A percentile compares a stretch with the other conserved stretches of the same genome.
Conservation (phyloP, 2,797 vertebrate species). For the Pteronotus mesoamericanus region DNA sequence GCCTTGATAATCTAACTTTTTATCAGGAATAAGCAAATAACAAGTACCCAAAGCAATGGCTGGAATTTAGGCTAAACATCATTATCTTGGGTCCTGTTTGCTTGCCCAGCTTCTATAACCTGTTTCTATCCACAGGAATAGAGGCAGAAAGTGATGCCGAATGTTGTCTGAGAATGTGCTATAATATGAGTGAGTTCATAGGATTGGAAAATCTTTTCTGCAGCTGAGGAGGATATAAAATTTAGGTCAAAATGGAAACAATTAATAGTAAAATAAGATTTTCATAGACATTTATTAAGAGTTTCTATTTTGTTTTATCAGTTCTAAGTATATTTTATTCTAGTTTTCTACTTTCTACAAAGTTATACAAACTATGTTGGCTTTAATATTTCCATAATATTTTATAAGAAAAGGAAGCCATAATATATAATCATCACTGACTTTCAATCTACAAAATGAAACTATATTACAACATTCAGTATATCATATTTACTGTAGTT, state of each 20-base stretch:
- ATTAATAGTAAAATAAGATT: neutral
- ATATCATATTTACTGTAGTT: neutral
- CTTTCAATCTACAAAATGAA: neutral
- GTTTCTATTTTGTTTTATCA: neutral
- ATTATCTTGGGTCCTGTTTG: neutral
- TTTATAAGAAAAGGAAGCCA: constrained; percentile 23
- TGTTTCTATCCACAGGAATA: neutral
- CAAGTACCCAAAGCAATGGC: neutral
- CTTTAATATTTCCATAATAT: neutral
- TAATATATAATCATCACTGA: neutral
- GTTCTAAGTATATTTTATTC: neutral
- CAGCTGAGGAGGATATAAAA: neutral
- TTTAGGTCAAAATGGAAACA: neutral
- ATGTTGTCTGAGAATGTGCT: neutral
- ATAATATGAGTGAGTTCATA: neutral
- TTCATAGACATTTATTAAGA: neutral
- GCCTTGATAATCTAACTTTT: neutral
- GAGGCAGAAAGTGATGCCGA: neutral
- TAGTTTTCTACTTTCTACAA: no score
- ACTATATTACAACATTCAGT: neutral
- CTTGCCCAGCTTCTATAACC: neutral
- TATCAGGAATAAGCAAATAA: constrained; percentile 10
- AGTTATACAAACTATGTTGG: neutral
- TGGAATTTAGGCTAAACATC: constrained; percentile 34
- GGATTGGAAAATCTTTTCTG: neutral